Evolutionary conservation across 2,113 vertebrate genomes (phyloP).

Genomic region (Alectura lathami): DNA sequence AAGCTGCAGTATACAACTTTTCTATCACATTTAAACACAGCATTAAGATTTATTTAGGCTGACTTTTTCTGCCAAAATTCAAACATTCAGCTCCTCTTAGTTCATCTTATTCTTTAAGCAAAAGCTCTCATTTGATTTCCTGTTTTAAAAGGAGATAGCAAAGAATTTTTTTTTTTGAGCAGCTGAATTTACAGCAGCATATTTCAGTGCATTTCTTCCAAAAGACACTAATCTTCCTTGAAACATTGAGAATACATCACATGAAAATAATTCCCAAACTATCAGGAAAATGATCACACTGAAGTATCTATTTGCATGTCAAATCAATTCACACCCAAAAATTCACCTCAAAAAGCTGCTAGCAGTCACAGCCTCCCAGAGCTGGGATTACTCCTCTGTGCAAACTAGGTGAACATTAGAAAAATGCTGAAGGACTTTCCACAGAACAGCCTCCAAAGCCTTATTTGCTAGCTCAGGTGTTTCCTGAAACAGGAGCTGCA

Average conservation of each 20-base stretch:
- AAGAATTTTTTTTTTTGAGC: neutral
- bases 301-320: neutral
- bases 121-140: neutral
- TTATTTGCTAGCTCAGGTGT: neutral
- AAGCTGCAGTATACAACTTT: neutral
- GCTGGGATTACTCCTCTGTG: neutral
- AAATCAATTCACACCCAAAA: constrained; percentile 6
- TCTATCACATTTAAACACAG: neutral
- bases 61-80: neutral
- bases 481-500: neutral
- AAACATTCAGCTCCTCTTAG: neutral
- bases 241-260: neutral
- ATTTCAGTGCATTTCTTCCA: neutral
- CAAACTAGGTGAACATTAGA: neutral
- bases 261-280: neutral
- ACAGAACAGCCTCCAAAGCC: neutral
- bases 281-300: neutral
- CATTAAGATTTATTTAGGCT: neutral
- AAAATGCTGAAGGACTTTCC: neutral
- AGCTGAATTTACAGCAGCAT: neutral
- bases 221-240: constrained; percentile 1
- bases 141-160: neutral
- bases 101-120: neutral
- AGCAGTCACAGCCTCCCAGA: neutral
- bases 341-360: neutral